These are phyloP conservation scores for Drymodes brunneopygia DNA, from an alignment of 2,113 vertebrate genomes.

Conservation along the genomic window DNA sequence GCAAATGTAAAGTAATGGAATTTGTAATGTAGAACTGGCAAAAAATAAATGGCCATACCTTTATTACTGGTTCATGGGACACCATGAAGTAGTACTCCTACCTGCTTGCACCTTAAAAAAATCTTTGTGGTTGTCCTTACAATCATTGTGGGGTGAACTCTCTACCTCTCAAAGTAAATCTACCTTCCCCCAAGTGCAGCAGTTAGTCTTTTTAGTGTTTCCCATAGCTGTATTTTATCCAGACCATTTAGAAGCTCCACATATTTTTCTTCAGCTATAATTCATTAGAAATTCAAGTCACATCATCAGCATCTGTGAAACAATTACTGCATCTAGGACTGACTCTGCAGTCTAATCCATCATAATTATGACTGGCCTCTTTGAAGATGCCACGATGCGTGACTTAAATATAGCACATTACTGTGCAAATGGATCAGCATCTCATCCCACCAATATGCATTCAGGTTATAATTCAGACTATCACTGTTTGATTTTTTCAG, in stretches of 20 bases:
- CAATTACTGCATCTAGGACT: conserved; percentile 77
- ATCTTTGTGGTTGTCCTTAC: background rate
- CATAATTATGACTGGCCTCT: conserved; percentile 83
- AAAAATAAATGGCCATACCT: background rate
- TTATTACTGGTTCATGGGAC: background rate
- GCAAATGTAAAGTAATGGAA: background rate
- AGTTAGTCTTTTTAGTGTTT: background rate
- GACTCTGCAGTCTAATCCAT: conserved; percentile 86
- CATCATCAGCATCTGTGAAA: conserved; percentile 84
- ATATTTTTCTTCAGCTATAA: conserved; percentile 46
- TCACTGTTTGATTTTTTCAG: conserved; percentile 34
- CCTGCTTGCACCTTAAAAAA: background rate
- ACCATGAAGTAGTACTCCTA: background rate
- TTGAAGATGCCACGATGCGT: conserved; percentile 75
- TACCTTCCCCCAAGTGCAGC: background rate
- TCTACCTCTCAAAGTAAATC: background rate
- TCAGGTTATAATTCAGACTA: conserved; percentile 50
- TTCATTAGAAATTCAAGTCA: conserved; percentile 82
- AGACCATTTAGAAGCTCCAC: background rate
- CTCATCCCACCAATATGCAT: conserved; percentile 60
- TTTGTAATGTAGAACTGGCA: background rate
- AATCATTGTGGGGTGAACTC: background rate
- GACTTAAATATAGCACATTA: conserved; percentile 76
- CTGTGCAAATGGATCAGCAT: conserved; percentile 68
- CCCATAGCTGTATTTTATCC: conserved; percentile 7